These are phyloP conservation scores for Acipenser oxyrinchus DNA, from an alignment of 2,797 vertebrate species.

Conservation along the genomic window DNA sequence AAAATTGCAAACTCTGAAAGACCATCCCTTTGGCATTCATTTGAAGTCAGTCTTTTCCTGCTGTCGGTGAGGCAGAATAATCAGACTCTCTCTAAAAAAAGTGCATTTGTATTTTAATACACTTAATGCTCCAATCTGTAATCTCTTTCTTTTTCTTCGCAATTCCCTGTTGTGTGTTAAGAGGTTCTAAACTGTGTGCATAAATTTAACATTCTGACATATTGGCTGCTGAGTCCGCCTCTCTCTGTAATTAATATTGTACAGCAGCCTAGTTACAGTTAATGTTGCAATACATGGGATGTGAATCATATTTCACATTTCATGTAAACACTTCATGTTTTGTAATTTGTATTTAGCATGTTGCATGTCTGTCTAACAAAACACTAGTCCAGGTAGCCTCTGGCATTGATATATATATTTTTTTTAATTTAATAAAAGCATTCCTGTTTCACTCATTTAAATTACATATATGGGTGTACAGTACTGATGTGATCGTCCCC, in stretches of 20 bases:
- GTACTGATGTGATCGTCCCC: too few relatives aligned
- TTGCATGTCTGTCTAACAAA: neutral
- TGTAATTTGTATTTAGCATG: neutral
- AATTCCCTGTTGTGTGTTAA: conserved; percentile 5
- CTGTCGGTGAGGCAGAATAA: neutral
- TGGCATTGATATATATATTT: too few relatives aligned
- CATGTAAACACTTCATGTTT: neutral
- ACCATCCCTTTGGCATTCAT: neutral
- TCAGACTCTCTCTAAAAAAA: neutral
- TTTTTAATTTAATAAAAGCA: too few relatives aligned
- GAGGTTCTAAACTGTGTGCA: neutral
- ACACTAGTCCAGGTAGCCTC: neutral
- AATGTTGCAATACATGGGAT: conserved; percentile 2
- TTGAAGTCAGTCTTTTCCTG: neutral
- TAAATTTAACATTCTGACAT: conserved; percentile 1
- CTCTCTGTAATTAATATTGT: conserved; percentile 3
- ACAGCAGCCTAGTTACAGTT: conserved; percentile 4
- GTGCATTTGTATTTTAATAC: neutral
- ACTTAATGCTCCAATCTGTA: neutral
- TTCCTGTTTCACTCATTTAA: too few relatives aligned
- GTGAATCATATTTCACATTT: conserved; percentile 2
- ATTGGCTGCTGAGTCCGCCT: conserved; percentile 1
- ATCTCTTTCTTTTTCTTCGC: neutral
- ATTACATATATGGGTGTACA: too few relatives aligned
- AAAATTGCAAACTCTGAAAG: neutral